Conservation (phyloP, 2,888 invertebrate species). For the Lasiommata megera region DNA sequence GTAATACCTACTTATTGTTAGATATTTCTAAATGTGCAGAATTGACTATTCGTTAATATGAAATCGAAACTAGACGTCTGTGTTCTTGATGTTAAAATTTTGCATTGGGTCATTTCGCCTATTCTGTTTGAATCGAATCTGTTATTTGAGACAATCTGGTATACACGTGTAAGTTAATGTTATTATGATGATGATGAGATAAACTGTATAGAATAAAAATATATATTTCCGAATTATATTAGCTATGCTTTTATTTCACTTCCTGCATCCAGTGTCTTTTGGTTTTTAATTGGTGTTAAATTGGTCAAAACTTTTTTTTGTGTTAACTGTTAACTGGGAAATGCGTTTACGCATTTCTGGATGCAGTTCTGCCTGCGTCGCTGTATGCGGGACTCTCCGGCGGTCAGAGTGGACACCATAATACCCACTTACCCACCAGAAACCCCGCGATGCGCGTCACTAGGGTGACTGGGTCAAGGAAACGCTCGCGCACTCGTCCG, state of each 20-base stretch:
- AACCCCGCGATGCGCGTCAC: no score
- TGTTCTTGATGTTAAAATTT: neutral
- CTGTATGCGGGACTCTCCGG: no score
- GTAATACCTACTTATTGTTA: neutral
- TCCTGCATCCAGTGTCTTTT: neutral
- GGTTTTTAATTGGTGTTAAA: no score
- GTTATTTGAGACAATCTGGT: conserved; percentile 4
- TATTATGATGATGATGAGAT: conserved; percentile 25
- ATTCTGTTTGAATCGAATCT: conserved; percentile 5
- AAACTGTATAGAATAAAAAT: conserved; percentile 31
- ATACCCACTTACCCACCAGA: no score
- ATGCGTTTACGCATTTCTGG: no score
- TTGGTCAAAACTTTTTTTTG: no score
- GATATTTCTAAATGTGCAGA: neutral
- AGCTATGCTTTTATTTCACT: neutral
- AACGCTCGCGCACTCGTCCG: no score
- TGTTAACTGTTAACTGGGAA: no score
- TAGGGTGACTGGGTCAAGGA: no score
- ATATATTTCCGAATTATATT: conserved; percentile 17
- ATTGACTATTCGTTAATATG: neutral
- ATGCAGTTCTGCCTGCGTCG: no score
- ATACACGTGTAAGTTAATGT: conserved; percentile 23
- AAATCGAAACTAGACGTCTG: neutral
- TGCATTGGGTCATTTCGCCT: neutral
- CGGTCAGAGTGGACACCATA: no score